A percentile compares a stretch with the other conserved stretches of the same genome.
These are phyloP conservation scores for Aricia agestis DNA, from an alignment of 1,140 invertebrate species.

Conservation along the genomic window DNA sequence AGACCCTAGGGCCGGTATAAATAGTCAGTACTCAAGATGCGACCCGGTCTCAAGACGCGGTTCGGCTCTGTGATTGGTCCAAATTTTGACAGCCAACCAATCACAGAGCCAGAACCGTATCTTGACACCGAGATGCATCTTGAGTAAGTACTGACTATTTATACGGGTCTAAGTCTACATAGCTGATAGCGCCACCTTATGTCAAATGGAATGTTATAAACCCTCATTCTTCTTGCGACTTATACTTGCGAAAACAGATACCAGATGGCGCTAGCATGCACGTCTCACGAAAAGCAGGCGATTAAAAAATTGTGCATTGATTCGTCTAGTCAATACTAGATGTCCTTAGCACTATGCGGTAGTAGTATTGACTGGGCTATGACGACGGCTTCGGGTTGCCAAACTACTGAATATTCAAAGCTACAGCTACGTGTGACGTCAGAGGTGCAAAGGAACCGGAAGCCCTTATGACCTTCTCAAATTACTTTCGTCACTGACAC, in stretches of 20 bases:
- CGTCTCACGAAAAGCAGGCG: neutral
- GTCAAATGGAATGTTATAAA: no score
- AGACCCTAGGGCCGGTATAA: no score
- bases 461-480: neutral
- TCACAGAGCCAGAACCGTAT: no score
- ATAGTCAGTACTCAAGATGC: no score
- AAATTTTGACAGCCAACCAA: no score
- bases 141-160: no score
- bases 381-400: conserved; percentile 23
- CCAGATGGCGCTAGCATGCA: neutral
- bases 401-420: conserved; percentile 28
- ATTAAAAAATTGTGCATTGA: conserved; percentile 18
- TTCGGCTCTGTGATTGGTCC: no score
- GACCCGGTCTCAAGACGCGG: no score
- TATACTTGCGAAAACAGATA: neutral
- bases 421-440: conserved; percentile 20
- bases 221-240: no score
- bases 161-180: no score
- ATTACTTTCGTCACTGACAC: neutral
- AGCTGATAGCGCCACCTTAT: no score
- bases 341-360: conserved; percentile 36
- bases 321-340: conserved; percentile 28
- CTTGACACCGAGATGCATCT: no score
- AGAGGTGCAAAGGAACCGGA: neutral
- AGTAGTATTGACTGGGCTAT: conserved; percentile 38